Evolutionary conservation across 2,888 invertebrate genomes (phyloP), one percentile per base, ranked within the genome.

Genomic region (Stenotaenia linearis): DNA sequence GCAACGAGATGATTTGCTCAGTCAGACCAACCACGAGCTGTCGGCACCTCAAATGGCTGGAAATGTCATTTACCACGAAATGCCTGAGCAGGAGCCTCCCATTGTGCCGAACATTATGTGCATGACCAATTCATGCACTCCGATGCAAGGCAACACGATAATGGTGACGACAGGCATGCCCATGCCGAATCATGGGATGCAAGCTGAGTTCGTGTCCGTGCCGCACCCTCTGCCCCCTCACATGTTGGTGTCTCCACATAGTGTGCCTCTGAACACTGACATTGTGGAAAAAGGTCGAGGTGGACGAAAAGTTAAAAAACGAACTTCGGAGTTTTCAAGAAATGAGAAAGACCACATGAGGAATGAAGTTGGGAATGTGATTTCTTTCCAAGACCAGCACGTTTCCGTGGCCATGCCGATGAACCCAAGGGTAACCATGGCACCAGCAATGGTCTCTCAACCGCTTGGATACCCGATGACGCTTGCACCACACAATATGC

Each of bases 151-250:
- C 61, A 61, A 61, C 12, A 28, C 61, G 9, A 5, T 61, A 25
- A 61, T 61, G 61, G 61, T 61, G 28, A 61, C 61, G 28, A 61
- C 61, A 23, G 61, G 61, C 61, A 61, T 61, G 61, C 61, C 61
- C 7, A 61, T 25, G 23, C 9, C 61, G 61, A 45, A n/a, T 6
- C 3, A 12, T 18, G 61, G 25, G 0, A 61, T 61, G 28, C 61
- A 61, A 61, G 25, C 61, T 9, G 61, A 61, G 15, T 28, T 61
- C 15, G 25, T 61, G 12, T 45, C 45, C n/a, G 45, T 45, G 15
- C 45, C 15, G n/a, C 23, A 23, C 25, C 25, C 23, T 2, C 61
- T 15, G 10, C 25, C 61, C 3, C 25, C 25, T 25, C 61, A 61
- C 61, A 61, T 61, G 61, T 9, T 61, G 9, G 61, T 61, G 18